Conservation (phyloP, 2,797 vertebrate species). For the Amblyraja radiata region DNA sequence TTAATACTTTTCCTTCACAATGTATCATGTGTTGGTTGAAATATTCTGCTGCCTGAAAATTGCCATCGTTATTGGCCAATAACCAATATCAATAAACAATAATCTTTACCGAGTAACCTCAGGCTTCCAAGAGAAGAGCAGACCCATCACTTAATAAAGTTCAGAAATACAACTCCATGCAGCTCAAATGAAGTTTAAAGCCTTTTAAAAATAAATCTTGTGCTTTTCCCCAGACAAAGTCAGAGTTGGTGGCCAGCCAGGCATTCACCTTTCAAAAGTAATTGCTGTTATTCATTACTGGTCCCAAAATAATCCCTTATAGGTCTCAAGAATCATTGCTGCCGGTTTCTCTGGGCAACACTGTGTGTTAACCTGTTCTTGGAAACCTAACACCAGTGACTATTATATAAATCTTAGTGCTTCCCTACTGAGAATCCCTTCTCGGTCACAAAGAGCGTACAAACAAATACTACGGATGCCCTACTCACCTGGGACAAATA, state of each 20-base stretch:
- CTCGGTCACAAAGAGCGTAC: not conserved
- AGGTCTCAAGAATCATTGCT: not conserved
- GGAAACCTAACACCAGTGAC: not conserved
- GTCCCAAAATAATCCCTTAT: slow-evolving; percentile 15
- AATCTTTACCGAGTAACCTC: not conserved
- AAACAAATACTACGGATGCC: not conserved
- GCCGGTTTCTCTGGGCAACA: not conserved
- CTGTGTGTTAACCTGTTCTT: not conserved
- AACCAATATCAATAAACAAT: not conserved
- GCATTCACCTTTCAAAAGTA: not conserved
- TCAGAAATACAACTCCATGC: not conserved
- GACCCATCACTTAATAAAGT: not conserved
- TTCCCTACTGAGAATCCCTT: not conserved
- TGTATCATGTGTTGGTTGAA: not conserved
- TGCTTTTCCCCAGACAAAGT: not conserved
- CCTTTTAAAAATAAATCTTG: not conserved
- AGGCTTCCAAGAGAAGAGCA: not conserved
- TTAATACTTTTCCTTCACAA: not conserved
- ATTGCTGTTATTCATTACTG: slow-evolving; percentile 21
- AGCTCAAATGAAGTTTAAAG: not conserved
- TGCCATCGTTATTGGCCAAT: not conserved
- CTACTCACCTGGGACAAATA: not conserved
- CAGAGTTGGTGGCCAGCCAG: not conserved
- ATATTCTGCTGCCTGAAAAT: not conserved
- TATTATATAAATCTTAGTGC: slow-evolving; percentile 5